Evolutionary conservation across 2,888 invertebrate species (phyloP).

Genomic region (Myopa tessellatipennis): DNA sequence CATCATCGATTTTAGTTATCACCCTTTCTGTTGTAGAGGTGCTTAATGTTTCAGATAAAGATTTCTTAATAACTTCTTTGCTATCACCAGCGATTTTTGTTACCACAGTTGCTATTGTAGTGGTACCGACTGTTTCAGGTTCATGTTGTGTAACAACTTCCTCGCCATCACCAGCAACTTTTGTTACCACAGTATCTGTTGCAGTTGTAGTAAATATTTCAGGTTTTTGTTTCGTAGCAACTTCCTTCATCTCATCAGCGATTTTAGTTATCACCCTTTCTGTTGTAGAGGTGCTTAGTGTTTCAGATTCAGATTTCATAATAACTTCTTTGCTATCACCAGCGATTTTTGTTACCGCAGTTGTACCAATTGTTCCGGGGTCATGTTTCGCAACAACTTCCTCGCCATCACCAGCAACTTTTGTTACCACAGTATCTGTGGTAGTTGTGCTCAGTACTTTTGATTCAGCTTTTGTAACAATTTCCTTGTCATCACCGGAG

Average conservation of each 20-base stretch:
- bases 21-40: background rate
- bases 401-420: background rate
- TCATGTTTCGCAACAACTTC: background rate
- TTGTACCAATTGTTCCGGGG: background rate
- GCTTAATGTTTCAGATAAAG: too few relatives aligned
- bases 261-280: background rate
- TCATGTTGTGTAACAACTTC: background rate
- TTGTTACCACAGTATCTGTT: constrained; percentile 41
- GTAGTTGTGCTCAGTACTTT: background rate
- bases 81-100: too few relatives aligned
- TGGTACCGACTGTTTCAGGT: background rate
- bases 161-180: background rate
- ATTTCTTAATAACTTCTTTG: too few relatives aligned
- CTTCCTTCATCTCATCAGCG: constrained; percentile 45
- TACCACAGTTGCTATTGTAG: too few relatives aligned
- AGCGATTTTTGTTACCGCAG: background rate
- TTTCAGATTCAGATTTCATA: background rate
- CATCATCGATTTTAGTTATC: background rate
- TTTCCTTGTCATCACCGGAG: background rate
- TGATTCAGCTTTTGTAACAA: background rate
- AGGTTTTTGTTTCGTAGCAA: constrained; percentile 59
- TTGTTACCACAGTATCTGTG: background rate
- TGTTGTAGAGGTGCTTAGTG: too few relatives aligned
- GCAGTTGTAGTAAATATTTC: constrained; percentile 57
- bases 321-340: background rate